These are phyloP conservation scores for Zosterops lateralis DNA, from an alignment of 2,113 vertebrate genomes.

Conservation along the genomic window DNA sequence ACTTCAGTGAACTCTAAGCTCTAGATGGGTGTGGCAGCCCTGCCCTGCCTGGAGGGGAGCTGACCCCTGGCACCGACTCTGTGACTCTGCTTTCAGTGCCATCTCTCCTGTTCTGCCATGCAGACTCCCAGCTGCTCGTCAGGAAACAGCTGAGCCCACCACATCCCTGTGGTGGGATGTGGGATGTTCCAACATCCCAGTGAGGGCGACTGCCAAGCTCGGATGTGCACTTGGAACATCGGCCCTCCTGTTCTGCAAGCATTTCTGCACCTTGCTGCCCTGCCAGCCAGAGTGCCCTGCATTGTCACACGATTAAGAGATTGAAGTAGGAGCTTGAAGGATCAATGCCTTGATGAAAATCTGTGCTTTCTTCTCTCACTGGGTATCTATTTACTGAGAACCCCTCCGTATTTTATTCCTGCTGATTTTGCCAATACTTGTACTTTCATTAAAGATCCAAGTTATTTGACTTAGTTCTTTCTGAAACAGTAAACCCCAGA, in stretches of 20 bases:
- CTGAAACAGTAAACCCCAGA: not conserved
- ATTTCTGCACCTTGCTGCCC: accelerated
- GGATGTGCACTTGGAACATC: accelerated
- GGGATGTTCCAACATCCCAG: not conserved
- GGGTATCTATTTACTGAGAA: not conserved
- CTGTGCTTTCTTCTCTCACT: not conserved
- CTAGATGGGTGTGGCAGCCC: not conserved
- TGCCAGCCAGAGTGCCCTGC: accelerated
- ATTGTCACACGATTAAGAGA: not conserved
- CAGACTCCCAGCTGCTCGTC: not conserved
- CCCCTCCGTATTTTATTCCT: not conserved
- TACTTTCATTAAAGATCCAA: not conserved
- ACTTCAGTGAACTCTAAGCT: not conserved
- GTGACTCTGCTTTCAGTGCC: not conserved
- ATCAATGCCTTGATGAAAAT: not conserved
- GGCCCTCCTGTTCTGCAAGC: not conserved
- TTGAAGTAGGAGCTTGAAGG: not conserved
- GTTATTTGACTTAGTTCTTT: not conserved
- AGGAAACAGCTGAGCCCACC: not conserved
- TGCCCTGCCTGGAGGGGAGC: not conserved
- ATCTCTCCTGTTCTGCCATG: not conserved
- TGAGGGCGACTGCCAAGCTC: accelerated
- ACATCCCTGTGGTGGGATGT: not conserved
- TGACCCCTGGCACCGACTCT: not conserved
- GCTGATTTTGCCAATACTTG: not conserved